phyloP scores from a whole-genome alignment of 2,797 vertebrate species.

The Champsocephalus esox region DNA sequence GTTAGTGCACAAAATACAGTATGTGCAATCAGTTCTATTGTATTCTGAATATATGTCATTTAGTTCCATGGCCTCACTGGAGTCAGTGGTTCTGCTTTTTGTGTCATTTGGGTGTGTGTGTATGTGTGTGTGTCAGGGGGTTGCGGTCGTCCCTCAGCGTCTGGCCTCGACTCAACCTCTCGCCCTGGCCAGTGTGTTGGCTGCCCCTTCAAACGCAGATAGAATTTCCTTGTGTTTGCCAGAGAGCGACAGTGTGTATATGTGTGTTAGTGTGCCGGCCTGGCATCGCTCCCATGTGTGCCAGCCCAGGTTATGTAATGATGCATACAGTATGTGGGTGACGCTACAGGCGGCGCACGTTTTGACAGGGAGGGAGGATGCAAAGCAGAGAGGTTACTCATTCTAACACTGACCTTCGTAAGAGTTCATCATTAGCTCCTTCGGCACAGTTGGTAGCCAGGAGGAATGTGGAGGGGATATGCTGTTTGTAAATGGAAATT shows the following conservation, averaged over 20 bases:
- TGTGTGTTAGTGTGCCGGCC: conserved; percentile 39
- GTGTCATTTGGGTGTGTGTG: conserved; percentile 18
- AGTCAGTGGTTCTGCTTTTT: neutral
- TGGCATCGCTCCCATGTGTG: conserved; percentile 44
- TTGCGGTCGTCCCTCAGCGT: conserved; percentile 51
- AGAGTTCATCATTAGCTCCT: conserved; percentile 73
- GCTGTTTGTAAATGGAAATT: too few species aligned
- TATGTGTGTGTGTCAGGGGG: neutral
- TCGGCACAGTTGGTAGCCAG: conserved; percentile 38
- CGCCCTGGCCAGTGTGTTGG: conserved; percentile 59
- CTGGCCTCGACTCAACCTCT: conserved; percentile 59
- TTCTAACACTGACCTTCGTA: conserved; percentile 46
- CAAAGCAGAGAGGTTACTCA: conserved; percentile 42
- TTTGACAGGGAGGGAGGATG: conserved; percentile 23
- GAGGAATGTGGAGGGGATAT: conserved; percentile 47
- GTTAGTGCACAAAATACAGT: too few species aligned
- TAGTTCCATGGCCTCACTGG: neutral
- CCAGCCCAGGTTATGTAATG: conserved; percentile 54
- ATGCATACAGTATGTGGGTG: conserved; percentile 32
- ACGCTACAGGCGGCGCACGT: conserved; percentile 39
- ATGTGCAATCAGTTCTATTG: conserved; percentile 9
- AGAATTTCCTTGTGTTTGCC: conserved; percentile 69
- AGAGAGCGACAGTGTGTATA: conserved; percentile 39
- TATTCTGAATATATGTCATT: conserved; percentile 19
- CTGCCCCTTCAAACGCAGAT: conserved; percentile 66